Evolutionary conservation across 2,113 vertebrate species (phyloP), one percentile per base, ranked within the genome.

Genomic region (Phocoena phocoena): DNA sequence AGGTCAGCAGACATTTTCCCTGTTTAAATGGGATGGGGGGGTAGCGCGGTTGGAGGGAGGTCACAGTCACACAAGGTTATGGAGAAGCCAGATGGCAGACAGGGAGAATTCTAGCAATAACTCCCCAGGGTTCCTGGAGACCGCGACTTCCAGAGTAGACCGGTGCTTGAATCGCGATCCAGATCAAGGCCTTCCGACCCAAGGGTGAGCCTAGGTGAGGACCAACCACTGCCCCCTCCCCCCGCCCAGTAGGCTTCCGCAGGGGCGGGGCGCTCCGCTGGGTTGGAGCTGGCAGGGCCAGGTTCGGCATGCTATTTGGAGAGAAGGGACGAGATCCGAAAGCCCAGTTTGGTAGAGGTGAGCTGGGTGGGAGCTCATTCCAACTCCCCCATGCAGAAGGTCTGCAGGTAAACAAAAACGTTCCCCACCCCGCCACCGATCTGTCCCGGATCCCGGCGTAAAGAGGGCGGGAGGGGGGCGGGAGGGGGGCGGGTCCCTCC

Each of bases 71-170:
- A n/a, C 62, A 44, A 23, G 53, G 79, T 92, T 5, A 18, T 1
- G 15, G 50, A 65, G 84, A 88, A 65, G 91, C 81, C 88, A 90
- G 62, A 58, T 47, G 88, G 85, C 91, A 73, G 44, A 20, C 60
- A n/a, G 44, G 55, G 60, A 74, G 68, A 63, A 55, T 93, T 76
- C 93, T 33, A 47, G 68, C 60, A 90, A 83, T 25, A 26, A 23
- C 60, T 53, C 79, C 25, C 3, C 6, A 58, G 76, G 20, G 47
- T 67, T 96, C 36, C 12, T 2, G 38, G 74, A 76, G 81, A 80
- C 3, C 7, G 41, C 3, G 28, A 55, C 71, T 76, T 58, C 83
- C 7, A 31, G 26, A 8, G 17, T 1, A 47, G 81, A 31, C 1
- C 5, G 20, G 25, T 9, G 14, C 15, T 90, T 33, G 73, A 79